A percentile compares a stretch with the other conserved stretches of the same genome.
These are phyloP conservation scores for Conger conger DNA, from an alignment of 2,113 vertebrate genomes.

Conservation along the genomic window DNA sequence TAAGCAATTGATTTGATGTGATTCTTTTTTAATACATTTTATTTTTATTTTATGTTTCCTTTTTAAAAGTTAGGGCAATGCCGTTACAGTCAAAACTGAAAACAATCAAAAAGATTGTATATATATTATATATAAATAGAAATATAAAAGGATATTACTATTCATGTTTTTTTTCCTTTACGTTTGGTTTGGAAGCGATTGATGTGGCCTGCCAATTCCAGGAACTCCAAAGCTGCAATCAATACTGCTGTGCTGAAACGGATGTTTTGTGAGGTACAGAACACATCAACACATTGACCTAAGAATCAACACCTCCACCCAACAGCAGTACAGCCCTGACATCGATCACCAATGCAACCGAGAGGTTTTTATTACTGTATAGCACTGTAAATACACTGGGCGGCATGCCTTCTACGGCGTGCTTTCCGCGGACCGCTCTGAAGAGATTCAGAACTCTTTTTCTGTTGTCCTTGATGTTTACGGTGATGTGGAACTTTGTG, in stretches of 20 bases:
- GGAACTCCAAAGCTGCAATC: constrained; percentile 38
- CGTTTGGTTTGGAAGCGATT: constrained; percentile 22
- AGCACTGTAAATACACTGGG: constrained; percentile 70
- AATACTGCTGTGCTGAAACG: constrained; percentile 35
- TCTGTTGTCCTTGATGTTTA: constrained; percentile 13
- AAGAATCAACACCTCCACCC: constrained; percentile 3
- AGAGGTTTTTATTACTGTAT: constrained; percentile 56
- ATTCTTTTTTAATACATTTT: constrained; percentile 52
- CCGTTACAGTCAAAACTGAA: constrained; percentile 49
- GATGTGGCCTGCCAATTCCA: constrained; percentile 22
- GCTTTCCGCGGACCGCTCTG: constrained; percentile 29
- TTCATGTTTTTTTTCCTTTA: constrained; percentile 32
- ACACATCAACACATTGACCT: constrained; percentile 25
- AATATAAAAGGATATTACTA: not conserved
- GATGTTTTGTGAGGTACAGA: constrained; percentile 36
- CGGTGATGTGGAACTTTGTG: constrained; percentile 15
- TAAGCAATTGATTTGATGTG: constrained; percentile 65
- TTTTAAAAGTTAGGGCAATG: constrained; percentile 36
- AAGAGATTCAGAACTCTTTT: constrained; percentile 35
- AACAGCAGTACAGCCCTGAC: constrained; percentile 11
- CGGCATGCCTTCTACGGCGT: constrained; percentile 33
- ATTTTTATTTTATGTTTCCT: constrained; percentile 52
- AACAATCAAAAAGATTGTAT: constrained; percentile 32
- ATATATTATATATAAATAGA: constrained; percentile 28
- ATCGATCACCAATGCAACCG: constrained; percentile 7